Base-by-base conservation (phyloP, 1,140 invertebrate genomes). In the Drosophila asahinai region DNA sequence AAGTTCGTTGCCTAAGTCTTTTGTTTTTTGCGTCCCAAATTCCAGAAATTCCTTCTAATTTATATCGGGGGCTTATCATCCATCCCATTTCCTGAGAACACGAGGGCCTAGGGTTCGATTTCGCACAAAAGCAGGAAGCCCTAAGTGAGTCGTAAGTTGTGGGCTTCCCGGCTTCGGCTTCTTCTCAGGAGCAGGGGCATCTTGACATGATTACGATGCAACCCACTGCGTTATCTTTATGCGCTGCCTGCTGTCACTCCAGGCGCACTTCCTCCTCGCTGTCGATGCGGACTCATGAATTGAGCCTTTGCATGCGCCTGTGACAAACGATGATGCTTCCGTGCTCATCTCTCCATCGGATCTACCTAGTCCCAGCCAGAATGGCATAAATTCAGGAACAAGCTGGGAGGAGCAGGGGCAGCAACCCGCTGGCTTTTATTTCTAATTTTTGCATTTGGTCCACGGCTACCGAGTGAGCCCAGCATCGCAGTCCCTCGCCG, bases 381-480 rank as follows among this genome's bases (percentile, higher is more conserved):
- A 66, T 75, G 77, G 81, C 81, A 87, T 89, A 87, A 87, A 87
- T 87, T 84, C 84, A 89, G 63, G 30, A 43, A 47, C 38, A 52
- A 52, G 45, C 47, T 36, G 14, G 38, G 54, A 27, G 36, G 38
- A 11, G 7, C 38, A 1, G 48, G 14, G 12, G 3, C 48, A 54
- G 68, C 77, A 66, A 49, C 84, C 83, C 81, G 83, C 84, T 89
- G 77, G 81, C 77, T 84, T 87, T 87, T 73, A 59, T 81, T 87
- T 89, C 77, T 89, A 87, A 87, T 87, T 86, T 86, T 76, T 87
- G 83, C 83, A 86, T 86, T 87, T 83, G 75, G 80, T 79, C 64
- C 79, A 86, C 65, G 81, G 74, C 57, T 64, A 75, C 66, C 52
- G 68, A 72, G 43, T 22, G 27, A 19, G 33, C 30, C 30, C 17